Evolutionary conservation across 2,797 vertebrate genomes (phyloP), one percentile per base, ranked within the genome.

Genomic region (Mastacembelus armatus): DNA sequence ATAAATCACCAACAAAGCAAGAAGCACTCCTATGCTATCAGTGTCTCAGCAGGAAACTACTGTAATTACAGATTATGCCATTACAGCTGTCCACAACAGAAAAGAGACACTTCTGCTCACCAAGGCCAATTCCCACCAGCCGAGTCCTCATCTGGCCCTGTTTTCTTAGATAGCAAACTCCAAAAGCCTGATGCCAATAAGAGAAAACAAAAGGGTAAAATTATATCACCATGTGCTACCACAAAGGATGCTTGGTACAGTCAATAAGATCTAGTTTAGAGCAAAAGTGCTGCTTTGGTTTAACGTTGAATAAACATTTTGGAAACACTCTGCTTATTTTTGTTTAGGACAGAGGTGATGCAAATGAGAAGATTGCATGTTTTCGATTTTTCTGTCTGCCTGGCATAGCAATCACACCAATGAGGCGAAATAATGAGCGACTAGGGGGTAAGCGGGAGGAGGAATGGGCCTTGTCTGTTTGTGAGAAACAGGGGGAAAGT

Each of bases 341-440:
- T 24, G 52, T 52, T 66, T 8, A 18, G 47, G 57, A 70, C 71
- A 51, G 70, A 81, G 66, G 61, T 39, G 83, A 82, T 71, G 71
- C 65, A 78, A 89, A 89, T 78, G 61, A 84, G 76, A 78, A 66
- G 71, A 83, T 81, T 85, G 85, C 66, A 66, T 87, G 84, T 83
- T 87, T 84, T 67, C 84, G 66, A 81, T 49, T 70, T 50, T 67
- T 64, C 82, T 81, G 77, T 82, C 76, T 86, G 76, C n/a, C 86
- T 69, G 69, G 84, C 75, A 86, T 84, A 84, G 90, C 90, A 89
- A 89, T 92, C 88, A 87, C 83, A 86, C 77, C 77, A 88, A 82
- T 88, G 86, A 88, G 77, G 85, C 73, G 67, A 92, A 90, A 91
- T 92, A 90, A 91, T 87, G 78, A 92, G 87, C 45, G 39, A 77